phyloP scores from a whole-genome alignment of 2,888 invertebrate genomes.

The Cybosia mesomella region DNA sequence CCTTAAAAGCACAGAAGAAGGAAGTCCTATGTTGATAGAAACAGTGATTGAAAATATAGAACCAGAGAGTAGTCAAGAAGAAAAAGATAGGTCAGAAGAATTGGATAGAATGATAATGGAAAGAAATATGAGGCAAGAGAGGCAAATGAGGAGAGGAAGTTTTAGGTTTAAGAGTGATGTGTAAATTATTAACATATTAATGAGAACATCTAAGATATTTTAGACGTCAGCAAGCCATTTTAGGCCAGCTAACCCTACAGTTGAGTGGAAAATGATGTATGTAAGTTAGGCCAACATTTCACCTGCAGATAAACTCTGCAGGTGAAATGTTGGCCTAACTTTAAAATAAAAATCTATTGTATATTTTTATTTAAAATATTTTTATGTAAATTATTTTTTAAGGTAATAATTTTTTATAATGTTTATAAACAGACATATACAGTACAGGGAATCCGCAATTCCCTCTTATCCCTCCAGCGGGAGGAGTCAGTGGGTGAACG shows the following conservation, averaged over 20 bases:
- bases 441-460: too few relatives aligned
- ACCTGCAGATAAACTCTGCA: too few relatives aligned
- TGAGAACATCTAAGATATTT: not conserved
- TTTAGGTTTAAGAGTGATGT: constrained; percentile 69
- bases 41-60: constrained; percentile 45
- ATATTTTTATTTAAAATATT: not conserved
- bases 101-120: constrained; percentile 68
- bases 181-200: constrained; percentile 26
- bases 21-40: constrained; percentile 39
- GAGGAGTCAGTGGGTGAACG: too few relatives aligned
- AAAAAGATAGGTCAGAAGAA: constrained; percentile 46
- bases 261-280: too few relatives aligned
- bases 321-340: not conserved
- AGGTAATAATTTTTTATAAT: not conserved
- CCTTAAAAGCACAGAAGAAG: constrained; percentile 53
- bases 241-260: not conserved
- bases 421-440: not conserved
- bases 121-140: constrained; percentile 66
- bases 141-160: constrained; percentile 61
- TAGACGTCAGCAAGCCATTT: not conserved
- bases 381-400: not conserved
- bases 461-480: too few relatives aligned
- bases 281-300: too few relatives aligned
- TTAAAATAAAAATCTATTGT: not conserved
- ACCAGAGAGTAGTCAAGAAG: constrained; percentile 37